These are phyloP conservation scores for Pipistrellus pygmaeus DNA, from an alignment of 2,797 vertebrate species.

Conservation along the genomic window DNA sequence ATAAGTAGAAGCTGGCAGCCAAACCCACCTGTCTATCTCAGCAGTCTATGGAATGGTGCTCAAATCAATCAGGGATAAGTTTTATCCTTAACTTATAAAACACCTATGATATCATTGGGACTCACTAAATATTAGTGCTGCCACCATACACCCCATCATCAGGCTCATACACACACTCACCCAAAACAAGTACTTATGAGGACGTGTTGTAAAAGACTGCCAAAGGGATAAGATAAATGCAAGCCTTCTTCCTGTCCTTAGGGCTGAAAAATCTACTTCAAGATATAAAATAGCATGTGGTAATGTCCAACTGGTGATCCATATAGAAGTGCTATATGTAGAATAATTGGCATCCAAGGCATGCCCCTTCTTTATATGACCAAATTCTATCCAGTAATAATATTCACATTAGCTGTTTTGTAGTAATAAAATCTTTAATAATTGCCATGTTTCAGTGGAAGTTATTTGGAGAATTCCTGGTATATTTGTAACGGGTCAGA, in stretches of 20 bases:
- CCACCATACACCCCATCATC: neutral
- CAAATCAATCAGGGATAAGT: neutral
- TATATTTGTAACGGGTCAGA: neutral
- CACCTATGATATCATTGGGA: neutral
- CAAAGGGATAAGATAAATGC: neutral
- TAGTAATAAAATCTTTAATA: neutral
- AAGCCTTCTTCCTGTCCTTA: neutral
- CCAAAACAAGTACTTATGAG: neutral
- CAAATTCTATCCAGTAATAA: conserved; percentile 46
- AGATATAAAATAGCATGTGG: neutral
- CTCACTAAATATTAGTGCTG: neutral
- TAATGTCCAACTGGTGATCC: neutral
- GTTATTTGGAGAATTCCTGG: neutral
- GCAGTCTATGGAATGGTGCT: neutral
- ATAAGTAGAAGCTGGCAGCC: neutral
- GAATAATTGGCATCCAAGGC: neutral
- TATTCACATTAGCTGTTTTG: neutral
- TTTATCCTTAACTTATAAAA: neutral
- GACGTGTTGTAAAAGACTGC: neutral
- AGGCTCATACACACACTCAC: neutral
- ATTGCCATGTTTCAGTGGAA: neutral
- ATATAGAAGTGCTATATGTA: neutral
- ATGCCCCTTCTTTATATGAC: neutral
- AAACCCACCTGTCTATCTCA: neutral
- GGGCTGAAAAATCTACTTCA: neutral